Percentiles rank a stretch among this genome's conserved stretches.
phyloP scores from a whole-genome alignment of 2,113 vertebrate species.

The Chiloscyllium plagiosum region DNA sequence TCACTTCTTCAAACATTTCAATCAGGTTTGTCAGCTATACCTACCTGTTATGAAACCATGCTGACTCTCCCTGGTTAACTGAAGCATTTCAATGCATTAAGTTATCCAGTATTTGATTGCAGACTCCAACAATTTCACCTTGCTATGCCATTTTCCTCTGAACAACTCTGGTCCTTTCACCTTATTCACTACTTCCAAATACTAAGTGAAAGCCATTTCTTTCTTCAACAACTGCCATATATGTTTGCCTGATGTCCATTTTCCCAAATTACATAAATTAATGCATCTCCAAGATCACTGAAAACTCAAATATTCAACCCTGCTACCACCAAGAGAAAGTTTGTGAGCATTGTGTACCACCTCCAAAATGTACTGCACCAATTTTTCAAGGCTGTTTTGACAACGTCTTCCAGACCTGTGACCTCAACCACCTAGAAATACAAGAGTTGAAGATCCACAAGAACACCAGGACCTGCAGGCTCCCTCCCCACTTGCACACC shows the following conservation, averaged over 20 bases:
- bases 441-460: neutral
- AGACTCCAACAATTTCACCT: neutral
- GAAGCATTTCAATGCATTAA: too few species aligned
- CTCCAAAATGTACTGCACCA: neutral
- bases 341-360: neutral
- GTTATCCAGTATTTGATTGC: too few species aligned
- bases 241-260: neutral
- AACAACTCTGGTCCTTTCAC: neutral
- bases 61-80: too few species aligned
- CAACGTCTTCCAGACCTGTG: neutral
- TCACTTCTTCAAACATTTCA: too few species aligned
- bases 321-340: neutral
- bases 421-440: neutral
- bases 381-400: too few species aligned
- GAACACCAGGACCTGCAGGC: neutral
- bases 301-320: neutral
- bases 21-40: too few species aligned
- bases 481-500: neutral
- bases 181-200: neutral
- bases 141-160: neutral
- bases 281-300: too few species aligned
- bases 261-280: neutral
- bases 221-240: neutral
- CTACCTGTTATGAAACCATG: too few species aligned
- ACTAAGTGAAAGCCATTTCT: neutral